A percentile compares a stretch with the other conserved stretches of the same genome.
Conservation (phyloP, 2,888 invertebrate genomes). For the Mamestra brassicae region DNA sequence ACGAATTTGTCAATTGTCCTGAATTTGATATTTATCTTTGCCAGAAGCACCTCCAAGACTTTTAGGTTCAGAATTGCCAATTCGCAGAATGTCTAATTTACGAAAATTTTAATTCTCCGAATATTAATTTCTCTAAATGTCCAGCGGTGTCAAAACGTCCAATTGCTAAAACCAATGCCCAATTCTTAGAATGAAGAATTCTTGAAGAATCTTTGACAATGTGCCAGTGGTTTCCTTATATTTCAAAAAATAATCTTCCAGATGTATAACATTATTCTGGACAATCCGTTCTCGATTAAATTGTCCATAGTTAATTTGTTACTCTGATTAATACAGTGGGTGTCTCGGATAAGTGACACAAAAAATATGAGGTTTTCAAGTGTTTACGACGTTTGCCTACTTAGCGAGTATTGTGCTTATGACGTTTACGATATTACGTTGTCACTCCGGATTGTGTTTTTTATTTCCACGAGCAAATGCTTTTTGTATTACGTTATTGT, state of each 20-base stretch:
- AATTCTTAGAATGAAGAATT: neutral
- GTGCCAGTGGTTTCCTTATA: neutral
- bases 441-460: constrained; percentile 46
- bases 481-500: constrained; percentile 33
- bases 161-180: neutral
- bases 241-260: neutral
- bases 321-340: constrained; percentile 39
- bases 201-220: neutral
- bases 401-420: constrained; percentile 49
- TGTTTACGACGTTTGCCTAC: constrained; percentile 55
- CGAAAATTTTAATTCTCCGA: neutral
- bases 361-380: constrained; percentile 55
- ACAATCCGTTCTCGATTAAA: neutral
- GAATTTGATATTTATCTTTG: neutral
- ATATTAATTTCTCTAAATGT: neutral
- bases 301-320: constrained; percentile 50
- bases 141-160: neutral
- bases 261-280: neutral
- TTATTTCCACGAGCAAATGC: constrained; percentile 39
- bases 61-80: neutral
- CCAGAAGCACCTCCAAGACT: too few relatives aligned
- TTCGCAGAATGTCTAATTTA: neutral
- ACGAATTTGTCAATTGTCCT: neutral
- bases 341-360: constrained; percentile 45
- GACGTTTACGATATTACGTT: constrained; percentile 58